Conservation (phyloP, 2,797 vertebrate species). For the Amblyraja radiata region DNA sequence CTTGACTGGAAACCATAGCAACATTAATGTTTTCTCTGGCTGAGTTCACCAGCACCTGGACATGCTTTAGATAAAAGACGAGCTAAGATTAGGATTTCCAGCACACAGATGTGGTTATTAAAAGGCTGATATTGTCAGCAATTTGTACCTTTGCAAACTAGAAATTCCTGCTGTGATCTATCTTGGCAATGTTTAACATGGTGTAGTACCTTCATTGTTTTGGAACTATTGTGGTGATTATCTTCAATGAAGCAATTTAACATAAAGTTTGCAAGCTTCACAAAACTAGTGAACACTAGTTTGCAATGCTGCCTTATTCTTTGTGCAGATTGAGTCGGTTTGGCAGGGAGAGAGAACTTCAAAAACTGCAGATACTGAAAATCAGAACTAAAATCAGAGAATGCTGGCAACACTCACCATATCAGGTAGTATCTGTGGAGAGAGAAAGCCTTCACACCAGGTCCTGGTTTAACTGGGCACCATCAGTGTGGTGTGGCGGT, state of each 20-base stretch:
- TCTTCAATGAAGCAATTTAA: not conserved
- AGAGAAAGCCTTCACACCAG: too few relatives aligned
- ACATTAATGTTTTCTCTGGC: constrained; percentile 61
- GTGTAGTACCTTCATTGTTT: not conserved
- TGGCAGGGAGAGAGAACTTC: too few relatives aligned
- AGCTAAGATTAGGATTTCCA: constrained; percentile 51
- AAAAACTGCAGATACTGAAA: too few relatives aligned
- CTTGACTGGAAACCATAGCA: constrained; percentile 76
- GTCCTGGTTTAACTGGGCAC: not conserved
- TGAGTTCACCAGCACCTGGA: constrained; percentile 74
- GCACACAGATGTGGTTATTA: constrained; percentile 21
- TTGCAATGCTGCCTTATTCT: not conserved
- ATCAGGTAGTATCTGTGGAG: too few relatives aligned
- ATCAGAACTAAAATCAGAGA: too few relatives aligned
- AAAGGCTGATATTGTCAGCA: not conserved
- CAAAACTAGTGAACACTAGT: not conserved
- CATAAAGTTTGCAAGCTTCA: not conserved
- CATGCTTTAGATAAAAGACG: constrained; percentile 60
- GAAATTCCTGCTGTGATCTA: not conserved
- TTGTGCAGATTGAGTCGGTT: too few relatives aligned
- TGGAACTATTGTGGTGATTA: too few relatives aligned
- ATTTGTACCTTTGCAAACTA: not conserved
- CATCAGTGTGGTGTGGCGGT: too few relatives aligned
- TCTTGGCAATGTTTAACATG: not conserved
- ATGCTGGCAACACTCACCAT: too few relatives aligned